Conservation (phyloP, 2,888 invertebrate genomes). For the Metellina segmentata region DNA sequence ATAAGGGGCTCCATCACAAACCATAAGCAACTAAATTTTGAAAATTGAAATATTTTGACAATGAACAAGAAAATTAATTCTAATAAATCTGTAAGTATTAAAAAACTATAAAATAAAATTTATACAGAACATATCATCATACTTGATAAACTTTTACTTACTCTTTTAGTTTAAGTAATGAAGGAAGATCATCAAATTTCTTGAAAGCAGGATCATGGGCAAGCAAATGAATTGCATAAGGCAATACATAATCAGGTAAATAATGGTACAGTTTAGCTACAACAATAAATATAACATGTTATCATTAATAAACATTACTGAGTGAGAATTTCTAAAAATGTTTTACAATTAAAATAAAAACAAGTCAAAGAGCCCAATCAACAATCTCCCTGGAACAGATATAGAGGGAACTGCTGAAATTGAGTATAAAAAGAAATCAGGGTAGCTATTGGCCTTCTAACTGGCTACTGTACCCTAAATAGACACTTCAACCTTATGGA, state of each 20-base stretch:
- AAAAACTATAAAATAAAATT: slow-evolving; percentile 4
- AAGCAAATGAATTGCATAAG: slow-evolving; percentile 96
- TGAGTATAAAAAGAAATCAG: too few relatives aligned
- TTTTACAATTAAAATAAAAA: background rate
- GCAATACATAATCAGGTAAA: slow-evolving; percentile 97
- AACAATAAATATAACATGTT: slow-evolving; percentile 4
- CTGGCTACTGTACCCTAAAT: too few relatives aligned
- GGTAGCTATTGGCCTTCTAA: too few relatives aligned
- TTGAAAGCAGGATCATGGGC: slow-evolving; percentile 95
- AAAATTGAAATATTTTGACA: slow-evolving; percentile 16
- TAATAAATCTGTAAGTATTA: background rate
- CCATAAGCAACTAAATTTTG: slow-evolving; percentile 88
- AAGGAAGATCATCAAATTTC: slow-evolving; percentile 87
- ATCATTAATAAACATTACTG: background rate
- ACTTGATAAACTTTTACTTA: slow-evolving; percentile 78
- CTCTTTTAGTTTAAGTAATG: slow-evolving; percentile 87
- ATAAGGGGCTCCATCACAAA: slow-evolving; percentile 96
- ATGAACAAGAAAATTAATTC: background rate
- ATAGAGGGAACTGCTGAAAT: too few relatives aligned
- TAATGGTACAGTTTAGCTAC: slow-evolving; percentile 80
- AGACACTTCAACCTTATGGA: too few relatives aligned
- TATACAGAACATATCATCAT: slow-evolving; percentile 23
- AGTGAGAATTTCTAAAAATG: background rate
- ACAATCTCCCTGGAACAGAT: too few relatives aligned
- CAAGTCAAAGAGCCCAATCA: too few relatives aligned